phyloP scores from a whole-genome alignment of 1,140 invertebrate genomes.

The Danaus plexippus region DNA sequence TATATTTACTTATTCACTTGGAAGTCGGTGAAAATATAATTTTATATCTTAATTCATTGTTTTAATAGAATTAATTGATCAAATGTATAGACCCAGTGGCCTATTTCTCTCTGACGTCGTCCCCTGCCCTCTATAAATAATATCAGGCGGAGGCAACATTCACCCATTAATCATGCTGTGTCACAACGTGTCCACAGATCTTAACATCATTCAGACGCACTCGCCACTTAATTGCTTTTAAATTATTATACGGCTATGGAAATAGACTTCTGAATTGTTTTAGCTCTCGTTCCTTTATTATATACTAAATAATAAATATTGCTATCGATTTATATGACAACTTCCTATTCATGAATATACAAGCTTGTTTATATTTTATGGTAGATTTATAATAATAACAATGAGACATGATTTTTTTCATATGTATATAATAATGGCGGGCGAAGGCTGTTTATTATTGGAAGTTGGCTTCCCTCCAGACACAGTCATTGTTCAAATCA shows the following conservation, averaged over 20 bases:
- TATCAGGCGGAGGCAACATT: conserved; percentile 44
- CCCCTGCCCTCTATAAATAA: conserved; percentile 50
- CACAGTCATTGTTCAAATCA: conserved; percentile 43
- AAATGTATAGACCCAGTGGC: conserved; percentile 31
- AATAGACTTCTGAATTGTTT: conserved; percentile 9
- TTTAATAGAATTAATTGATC: background rate
- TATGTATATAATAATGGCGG: conserved; percentile 29
- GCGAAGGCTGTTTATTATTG: conserved; percentile 52
- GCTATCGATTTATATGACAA: too few relatives aligned
- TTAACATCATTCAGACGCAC: conserved; percentile 35
- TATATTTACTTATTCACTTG: too few relatives aligned
- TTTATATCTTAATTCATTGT: too few relatives aligned
- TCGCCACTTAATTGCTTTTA: conserved; percentile 42
- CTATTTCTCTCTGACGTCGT: conserved; percentile 47
- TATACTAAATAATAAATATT: background rate
- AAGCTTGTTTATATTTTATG: too few relatives aligned
- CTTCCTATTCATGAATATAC: too few relatives aligned
- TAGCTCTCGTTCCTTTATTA: conserved; percentile 5
- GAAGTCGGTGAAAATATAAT: too few relatives aligned
- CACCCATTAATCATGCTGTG: conserved; percentile 56
- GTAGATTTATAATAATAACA: too few relatives aligned
- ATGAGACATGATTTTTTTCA: too few relatives aligned
- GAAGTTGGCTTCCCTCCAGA: conserved; percentile 44
- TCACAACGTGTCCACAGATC: conserved; percentile 55
- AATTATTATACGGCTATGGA: conserved; percentile 16